Evolutionary conservation across 1,140 invertebrate species (phyloP).

Genomic region (Pissodes strobi): DNA sequence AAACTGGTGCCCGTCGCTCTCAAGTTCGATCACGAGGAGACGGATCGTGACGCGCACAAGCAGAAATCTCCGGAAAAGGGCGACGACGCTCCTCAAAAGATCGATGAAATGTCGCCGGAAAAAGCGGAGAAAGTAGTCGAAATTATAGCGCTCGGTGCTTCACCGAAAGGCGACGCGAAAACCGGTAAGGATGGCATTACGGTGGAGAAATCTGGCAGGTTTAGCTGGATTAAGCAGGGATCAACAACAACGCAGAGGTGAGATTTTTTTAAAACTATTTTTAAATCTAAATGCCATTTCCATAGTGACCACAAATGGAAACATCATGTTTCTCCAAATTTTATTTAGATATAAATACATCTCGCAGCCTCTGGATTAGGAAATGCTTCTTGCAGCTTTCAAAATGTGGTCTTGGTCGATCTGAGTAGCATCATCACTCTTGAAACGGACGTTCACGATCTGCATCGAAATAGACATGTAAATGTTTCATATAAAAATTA

Average conservation of each 20-base stretch:
- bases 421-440: no score
- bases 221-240: background rate
- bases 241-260: background rate
- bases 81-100: slow-evolving; percentile 23
- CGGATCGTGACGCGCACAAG: slow-evolving; percentile 54
- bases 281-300: no score
- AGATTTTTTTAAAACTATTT: background rate
- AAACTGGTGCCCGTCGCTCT: slow-evolving; percentile 22
- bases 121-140: background rate
- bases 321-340: no score
- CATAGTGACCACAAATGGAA: no score
- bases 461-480: no score
- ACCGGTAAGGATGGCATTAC: background rate
- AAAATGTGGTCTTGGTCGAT: no score
- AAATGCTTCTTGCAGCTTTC: no score
- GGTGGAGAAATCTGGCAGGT: background rate
- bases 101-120: background rate
- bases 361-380: no score
- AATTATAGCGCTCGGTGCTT: background rate
- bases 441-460: no score
- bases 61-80: slow-evolving; percentile 18
- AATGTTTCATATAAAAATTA: no score
- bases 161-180: background rate
- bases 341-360: no score
- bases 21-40: slow-evolving; percentile 46